Evolutionary conservation across 2,113 vertebrate genomes (phyloP).

Genomic region (Sorex araneus): DNA sequence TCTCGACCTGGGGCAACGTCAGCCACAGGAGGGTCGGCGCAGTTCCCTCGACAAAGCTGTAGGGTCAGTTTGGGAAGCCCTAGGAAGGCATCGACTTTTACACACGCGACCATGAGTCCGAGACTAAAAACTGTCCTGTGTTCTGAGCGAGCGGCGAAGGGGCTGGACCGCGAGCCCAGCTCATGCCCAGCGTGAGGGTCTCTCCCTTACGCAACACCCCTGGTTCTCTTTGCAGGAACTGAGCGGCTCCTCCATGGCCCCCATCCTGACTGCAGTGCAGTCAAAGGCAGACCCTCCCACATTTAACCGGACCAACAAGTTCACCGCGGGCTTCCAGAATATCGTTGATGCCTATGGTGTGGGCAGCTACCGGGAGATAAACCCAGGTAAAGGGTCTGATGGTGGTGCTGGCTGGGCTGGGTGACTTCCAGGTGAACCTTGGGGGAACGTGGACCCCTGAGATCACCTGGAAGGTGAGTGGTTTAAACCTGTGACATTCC

Average conservation of each 20-base stretch:
- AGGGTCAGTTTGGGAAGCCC: neutral
- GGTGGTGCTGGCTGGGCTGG: neutral
- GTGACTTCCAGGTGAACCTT: neutral
- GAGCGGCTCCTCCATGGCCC: constrained; percentile 95
- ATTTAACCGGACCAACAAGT: constrained; percentile 98
- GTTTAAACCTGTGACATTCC: neutral
- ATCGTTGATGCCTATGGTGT: constrained; percentile 98
- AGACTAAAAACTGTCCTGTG: neutral
- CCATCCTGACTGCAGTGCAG: constrained; percentile 95
- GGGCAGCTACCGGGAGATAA: constrained; percentile 97
- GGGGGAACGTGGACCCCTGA: neutral
- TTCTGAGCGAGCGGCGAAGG: neutral
- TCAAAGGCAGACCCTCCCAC: constrained; percentile 96
- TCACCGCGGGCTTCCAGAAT: constrained; percentile 98
- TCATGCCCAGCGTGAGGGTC: neutral
- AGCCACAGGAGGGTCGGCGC: neutral
- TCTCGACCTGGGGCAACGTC: neutral
- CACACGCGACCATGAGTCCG: neutral
- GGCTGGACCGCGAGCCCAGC: neutral
- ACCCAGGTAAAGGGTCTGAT: constrained; percentile 91
- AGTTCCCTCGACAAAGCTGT: neutral
- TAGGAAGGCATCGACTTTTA: neutral
- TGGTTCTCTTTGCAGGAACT: constrained; percentile 89
- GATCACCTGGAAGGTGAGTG: neutral
- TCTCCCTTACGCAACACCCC: neutral